A percentile compares a stretch with the other conserved stretches of the same genome.
Conservation (phyloP, 1,140 invertebrate genomes). For the Ganaspis sp. region DNA sequence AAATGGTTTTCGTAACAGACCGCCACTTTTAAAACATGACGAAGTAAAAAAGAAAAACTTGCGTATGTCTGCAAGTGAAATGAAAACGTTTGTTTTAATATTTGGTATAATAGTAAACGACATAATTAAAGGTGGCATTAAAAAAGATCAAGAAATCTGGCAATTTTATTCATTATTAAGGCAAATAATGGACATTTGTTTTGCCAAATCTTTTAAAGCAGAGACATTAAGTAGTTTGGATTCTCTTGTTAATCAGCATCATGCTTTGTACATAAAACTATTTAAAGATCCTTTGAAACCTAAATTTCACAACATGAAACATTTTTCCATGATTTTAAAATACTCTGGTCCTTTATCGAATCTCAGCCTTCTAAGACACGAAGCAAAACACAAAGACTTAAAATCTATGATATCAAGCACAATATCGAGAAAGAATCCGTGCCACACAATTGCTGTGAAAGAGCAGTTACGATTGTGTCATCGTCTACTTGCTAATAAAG, state of each 20-base stretch:
- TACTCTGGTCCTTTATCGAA: neutral
- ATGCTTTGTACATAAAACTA: constrained; percentile 3
- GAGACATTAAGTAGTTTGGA: neutral
- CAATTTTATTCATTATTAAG: neutral
- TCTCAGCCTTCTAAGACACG: neutral
- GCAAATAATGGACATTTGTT: neutral
- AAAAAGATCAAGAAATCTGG: neutral
- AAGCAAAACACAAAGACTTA: neutral
- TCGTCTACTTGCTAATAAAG: neutral
- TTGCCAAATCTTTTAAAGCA: neutral
- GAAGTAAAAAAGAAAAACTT: neutral
- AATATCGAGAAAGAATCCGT: constrained; percentile 5
- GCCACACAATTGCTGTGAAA: constrained; percentile 23
- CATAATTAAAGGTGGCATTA: neutral
- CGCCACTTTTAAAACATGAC: neutral
- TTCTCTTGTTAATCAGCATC: neutral
- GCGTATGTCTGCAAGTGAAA: constrained; percentile 8
- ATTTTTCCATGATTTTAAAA: neutral
- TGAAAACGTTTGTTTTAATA: neutral
- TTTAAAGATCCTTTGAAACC: constrained; percentile 24
- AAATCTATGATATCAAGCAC: neutral
- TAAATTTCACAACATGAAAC: constrained; percentile 30
- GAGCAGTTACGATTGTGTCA: constrained; percentile 22
- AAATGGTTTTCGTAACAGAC: constrained; percentile 8
- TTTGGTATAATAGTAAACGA: too few species aligned